Evolutionary conservation across 2,888 invertebrate species (phyloP).

Genomic region (Stramonita haemastoma): DNA sequence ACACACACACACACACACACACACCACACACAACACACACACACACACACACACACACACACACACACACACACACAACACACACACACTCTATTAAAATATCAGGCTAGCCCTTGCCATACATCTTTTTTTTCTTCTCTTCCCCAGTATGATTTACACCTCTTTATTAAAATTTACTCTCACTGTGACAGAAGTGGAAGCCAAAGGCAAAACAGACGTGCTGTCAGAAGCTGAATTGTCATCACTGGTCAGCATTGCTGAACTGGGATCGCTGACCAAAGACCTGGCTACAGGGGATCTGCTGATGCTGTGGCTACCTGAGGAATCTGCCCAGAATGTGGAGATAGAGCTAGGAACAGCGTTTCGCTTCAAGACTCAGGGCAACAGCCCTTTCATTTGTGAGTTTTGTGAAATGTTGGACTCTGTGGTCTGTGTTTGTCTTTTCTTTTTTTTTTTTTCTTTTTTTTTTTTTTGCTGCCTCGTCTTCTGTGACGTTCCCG

Average conservation of each 20-base stretch:
- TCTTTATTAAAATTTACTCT: background rate
- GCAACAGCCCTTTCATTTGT: constrained; percentile 47
- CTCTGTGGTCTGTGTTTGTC: too few relatives aligned
- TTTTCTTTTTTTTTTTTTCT: too few relatives aligned
- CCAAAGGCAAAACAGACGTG: constrained; percentile 68
- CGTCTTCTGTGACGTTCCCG: too few relatives aligned
- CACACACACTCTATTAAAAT: background rate
- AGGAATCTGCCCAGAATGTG: constrained; percentile 44
- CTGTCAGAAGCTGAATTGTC: constrained; percentile 57
- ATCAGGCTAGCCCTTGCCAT: background rate
- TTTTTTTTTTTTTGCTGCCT: too few relatives aligned
- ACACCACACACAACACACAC: too few relatives aligned
- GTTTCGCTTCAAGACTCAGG: constrained; percentile 43
- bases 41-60: too few relatives aligned
- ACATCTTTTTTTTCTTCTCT: background rate
- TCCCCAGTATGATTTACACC: too few relatives aligned
- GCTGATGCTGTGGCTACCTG: constrained; percentile 44
- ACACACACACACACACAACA: too few relatives aligned
- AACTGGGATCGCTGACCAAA: constrained; percentile 50
- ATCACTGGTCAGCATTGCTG: constrained; percentile 54
- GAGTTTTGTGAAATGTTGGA: background rate
- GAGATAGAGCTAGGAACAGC: constrained; percentile 42
- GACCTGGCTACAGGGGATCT: constrained; percentile 37
- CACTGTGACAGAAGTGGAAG: constrained; percentile 59
- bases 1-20: too few relatives aligned